These are phyloP conservation scores for Embidobia sp. DNA, from an alignment of 2,888 invertebrate species.

Conservation along the genomic window DNA sequence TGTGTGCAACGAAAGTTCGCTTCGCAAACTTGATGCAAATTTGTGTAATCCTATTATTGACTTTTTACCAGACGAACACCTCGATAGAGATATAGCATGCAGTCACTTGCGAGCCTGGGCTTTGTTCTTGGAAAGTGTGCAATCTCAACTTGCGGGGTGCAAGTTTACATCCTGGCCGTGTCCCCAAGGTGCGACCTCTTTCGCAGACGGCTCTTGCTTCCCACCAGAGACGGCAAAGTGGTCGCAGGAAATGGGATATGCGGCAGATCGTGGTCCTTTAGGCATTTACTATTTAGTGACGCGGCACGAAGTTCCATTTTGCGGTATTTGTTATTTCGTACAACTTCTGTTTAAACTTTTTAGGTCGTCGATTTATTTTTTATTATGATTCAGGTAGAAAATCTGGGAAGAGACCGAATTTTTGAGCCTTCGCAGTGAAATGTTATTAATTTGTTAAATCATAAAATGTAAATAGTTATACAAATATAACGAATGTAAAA, in stretches of 20 bases:
- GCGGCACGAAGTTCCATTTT: slow-evolving; percentile 82
- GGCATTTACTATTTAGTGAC: slow-evolving; percentile 84
- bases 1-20: background rate
- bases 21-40: background rate
- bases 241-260: slow-evolving; percentile 78
- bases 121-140: slow-evolving; percentile 83
- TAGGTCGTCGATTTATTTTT: no score
- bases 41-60: slow-evolving; percentile 45
- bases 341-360: background rate
- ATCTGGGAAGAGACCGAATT: no score
- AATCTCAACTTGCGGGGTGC: slow-evolving; percentile 79
- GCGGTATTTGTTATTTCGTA: slow-evolving; percentile 80
- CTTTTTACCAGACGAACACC: slow-evolving; percentile 79
- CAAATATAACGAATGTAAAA: no score
- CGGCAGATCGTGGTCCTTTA: slow-evolving; percentile 76
- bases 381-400: no score
- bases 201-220: slow-evolving; percentile 83
- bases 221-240: slow-evolving; percentile 78
- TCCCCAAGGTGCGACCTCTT: slow-evolving; percentile 82
- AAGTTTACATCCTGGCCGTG: slow-evolving; percentile 84
- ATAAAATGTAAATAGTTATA: no score
- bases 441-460: no score
- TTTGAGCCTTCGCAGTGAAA: no score
- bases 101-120: slow-evolving; percentile 84
- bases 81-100: slow-evolving; percentile 83